Conservation (phyloP, 2,797 vertebrate genomes). For the Molossus alvarezi region DNA sequence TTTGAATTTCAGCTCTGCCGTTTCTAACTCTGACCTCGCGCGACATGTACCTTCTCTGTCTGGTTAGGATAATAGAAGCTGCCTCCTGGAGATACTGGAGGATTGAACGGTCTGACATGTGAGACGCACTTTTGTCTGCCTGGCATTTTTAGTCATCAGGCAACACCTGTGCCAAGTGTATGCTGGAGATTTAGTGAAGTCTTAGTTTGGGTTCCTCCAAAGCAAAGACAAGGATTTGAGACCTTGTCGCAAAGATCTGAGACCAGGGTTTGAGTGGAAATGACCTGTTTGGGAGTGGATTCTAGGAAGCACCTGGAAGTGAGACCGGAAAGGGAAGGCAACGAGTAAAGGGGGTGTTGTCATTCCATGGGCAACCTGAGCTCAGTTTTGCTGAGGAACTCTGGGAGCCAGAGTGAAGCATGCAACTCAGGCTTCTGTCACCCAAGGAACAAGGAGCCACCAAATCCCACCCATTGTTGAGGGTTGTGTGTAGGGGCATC, state of each 20-base stretch:
- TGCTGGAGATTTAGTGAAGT: not conserved
- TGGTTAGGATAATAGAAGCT: not conserved
- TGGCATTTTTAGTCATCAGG: not conserved
- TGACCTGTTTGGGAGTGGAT: not conserved
- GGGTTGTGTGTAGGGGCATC: not conserved
- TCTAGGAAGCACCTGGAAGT: not conserved
- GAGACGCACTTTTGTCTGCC: not conserved
- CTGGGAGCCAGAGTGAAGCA: not conserved
- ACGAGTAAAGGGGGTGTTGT: not conserved
- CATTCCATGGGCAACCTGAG: not conserved
- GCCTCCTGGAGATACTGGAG: not conserved
- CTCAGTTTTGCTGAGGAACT: not conserved
- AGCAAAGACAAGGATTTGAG: slow-evolving; percentile 1
- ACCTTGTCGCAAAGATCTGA: not conserved
- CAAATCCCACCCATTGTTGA: not conserved
- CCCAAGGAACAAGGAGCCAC: not conserved
- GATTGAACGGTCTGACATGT: not conserved
- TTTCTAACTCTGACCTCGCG: not conserved
- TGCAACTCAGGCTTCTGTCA: not conserved
- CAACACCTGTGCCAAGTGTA: not conserved
- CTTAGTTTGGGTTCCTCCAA: not conserved
- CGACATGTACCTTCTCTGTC: not conserved
- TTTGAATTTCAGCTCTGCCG: not conserved
- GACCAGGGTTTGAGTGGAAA: not conserved
- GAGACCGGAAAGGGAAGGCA: not conserved